These are phyloP conservation scores for Pollenia labialis DNA, from an alignment of 2,888 invertebrate species.

Conservation along the genomic window DNA sequence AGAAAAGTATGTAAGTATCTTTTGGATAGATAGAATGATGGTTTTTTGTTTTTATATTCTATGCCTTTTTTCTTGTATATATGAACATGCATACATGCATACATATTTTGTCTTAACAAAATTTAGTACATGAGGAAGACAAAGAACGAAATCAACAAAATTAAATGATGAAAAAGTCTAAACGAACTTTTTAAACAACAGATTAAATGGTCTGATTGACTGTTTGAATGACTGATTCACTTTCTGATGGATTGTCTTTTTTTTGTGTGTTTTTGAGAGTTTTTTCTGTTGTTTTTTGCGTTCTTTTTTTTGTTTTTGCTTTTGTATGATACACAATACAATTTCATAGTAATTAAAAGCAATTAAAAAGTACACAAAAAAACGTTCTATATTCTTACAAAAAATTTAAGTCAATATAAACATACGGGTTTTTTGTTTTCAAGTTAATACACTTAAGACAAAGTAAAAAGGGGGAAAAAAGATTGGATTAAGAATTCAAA, in stretches of 20 bases:
- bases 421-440: slow-evolving; percentile 2
- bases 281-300: slow-evolving; percentile 29
- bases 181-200: slow-evolving; percentile 15
- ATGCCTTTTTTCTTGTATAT: neutral
- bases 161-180: slow-evolving; percentile 6
- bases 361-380: slow-evolving; percentile 62
- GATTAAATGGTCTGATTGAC: slow-evolving; percentile 32
- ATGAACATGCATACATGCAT: no score
- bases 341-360: slow-evolving; percentile 64
- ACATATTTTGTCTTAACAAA: slow-evolving; percentile 3
- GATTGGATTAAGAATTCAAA: no score
- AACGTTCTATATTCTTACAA: slow-evolving; percentile 13
- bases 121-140: neutral
- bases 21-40: slow-evolving; percentile 10
- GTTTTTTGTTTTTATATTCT: slow-evolving; percentile 6
- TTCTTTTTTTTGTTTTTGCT: neutral
- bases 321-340: slow-evolving; percentile 8
- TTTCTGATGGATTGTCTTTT: slow-evolving; percentile 18
- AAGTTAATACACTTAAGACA: neutral
- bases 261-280: neutral
- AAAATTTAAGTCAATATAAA: slow-evolving; percentile 16
- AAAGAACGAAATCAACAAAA: neutral
- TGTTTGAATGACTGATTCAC: slow-evolving; percentile 10
- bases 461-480: no score
- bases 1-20: neutral